A percentile compares a stretch with the other conserved stretches of the same genome.
Conservation (phyloP, 2,113 vertebrate species). For the Clarias batrachus region DNA sequence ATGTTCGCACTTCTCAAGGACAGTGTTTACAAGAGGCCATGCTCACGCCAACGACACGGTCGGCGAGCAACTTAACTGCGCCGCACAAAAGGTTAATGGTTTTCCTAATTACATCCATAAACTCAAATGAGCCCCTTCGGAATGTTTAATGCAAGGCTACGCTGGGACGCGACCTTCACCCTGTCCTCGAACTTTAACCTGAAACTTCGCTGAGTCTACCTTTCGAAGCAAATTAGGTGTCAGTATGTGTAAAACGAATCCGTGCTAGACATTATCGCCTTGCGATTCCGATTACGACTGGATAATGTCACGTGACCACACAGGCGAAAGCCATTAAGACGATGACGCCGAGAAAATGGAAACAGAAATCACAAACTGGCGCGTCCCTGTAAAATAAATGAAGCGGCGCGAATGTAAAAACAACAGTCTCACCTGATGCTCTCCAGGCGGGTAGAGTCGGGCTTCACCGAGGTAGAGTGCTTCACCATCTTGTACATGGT, state of each 20-base stretch:
- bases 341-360: not conserved
- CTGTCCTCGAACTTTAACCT: slow-evolving; percentile 27
- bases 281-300: slow-evolving; percentile 9
- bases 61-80: slow-evolving; percentile 23
- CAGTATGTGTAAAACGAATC: slow-evolving; percentile 13
- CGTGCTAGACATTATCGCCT: slow-evolving; percentile 1
- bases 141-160: slow-evolving; percentile 24
- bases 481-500: slow-evolving; percentile 99
- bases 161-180: slow-evolving; percentile 18
- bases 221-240: not conserved
- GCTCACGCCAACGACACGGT: not conserved
- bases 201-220: not conserved
- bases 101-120: slow-evolving; percentile 49
- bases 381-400: not conserved
- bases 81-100: slow-evolving; percentile 44
- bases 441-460: slow-evolving; percentile 96
- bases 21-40: slow-evolving; percentile 34
- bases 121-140: slow-evolving; percentile 37
- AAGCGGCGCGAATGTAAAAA: not conserved
- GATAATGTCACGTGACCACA: not conserved
- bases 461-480: slow-evolving; percentile 98
- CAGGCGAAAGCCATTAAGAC: slow-evolving; percentile 23
- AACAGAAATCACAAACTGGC: not conserved
- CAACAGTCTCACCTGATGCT: slow-evolving; percentile 91
- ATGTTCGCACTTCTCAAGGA: slow-evolving; percentile 26